Base-by-base conservation (phyloP, 2,797 vertebrate genomes). In the Crocidura indochinensis region DNA sequence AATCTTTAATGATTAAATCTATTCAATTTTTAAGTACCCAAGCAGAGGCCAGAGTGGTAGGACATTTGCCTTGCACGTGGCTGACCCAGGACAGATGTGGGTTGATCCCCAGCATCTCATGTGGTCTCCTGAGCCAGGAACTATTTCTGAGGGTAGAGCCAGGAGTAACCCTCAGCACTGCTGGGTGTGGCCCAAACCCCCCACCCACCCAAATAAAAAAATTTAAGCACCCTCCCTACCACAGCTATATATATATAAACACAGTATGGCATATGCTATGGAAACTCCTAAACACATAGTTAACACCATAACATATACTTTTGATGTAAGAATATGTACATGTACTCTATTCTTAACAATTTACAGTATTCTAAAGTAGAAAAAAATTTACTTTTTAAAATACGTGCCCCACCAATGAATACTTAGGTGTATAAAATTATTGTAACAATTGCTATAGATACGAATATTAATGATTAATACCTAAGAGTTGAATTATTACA, bases 281-380 rank as follows among this genome's bases (percentile, higher is more conserved):
- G 1, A 47, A 73, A 60, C 27, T 76, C 22, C 83, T 79, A 65
- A 68, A n/a, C 27, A 46, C 88, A 29, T 4, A 47, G 9, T 69
- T 85, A 60, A 81, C 5, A 12, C 80, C 84, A 20, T 90, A 71
- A 87, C 27, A 64, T 87, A 14, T 24, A 75, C 19, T 80, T 92
- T 74, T 12, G 15, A 71, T 27, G 20, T 49, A 79, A 78, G 24
- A 67, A 80, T 82, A 60, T 81, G 1, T 75, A 74, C 62, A 19
- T 68, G 29, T 26, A 24, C 82, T 62, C 49, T 24, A 38, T 91
- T 68, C 67, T 64, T 56, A 78, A 65, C 81, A 60, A n/a, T 51
- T 87, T 24, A 27, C 71, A 74, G 8, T 24, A 73, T 69, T 71
- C 19, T 49, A 1, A 64, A 8, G 27, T 51, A 64, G n/a, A 51